Conservation (phyloP, 2,113 vertebrate genomes). For the Tetrao urogallus region DNA sequence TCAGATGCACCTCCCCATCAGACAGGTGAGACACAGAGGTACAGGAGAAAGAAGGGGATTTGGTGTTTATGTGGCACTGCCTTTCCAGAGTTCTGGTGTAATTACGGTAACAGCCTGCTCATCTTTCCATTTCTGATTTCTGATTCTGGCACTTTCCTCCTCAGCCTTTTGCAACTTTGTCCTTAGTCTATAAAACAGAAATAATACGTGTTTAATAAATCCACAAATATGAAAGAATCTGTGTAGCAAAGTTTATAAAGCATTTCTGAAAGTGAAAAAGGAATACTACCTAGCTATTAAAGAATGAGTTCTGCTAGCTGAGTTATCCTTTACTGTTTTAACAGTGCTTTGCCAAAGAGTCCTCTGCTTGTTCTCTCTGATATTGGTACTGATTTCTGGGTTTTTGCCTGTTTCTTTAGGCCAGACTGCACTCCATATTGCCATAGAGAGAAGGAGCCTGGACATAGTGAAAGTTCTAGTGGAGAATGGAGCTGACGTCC, state of each 20-base stretch:
- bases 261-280: not conserved
- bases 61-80: not conserved
- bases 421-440: conserved; percentile 93
- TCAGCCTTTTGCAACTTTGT: not conserved
- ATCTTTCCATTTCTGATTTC: not conserved
- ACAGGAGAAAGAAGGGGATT: not conserved
- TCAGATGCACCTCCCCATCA: not conserved
- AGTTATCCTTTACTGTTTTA: not conserved
- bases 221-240: not conserved
- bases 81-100: not conserved
- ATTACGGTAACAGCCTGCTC: not conserved
- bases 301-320: not conserved
- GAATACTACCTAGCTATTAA: rapidly evolving
- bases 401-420: conserved; percentile 74
- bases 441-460: conserved; percentile 90
- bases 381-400: not conserved
- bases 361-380: not conserved
- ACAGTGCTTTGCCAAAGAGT: rapidly evolving
- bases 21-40: not conserved
- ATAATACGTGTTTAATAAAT: not conserved
- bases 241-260: not conserved
- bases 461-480: conserved; percentile 85
- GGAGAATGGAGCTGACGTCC: conserved; percentile 88
- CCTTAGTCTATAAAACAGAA: not conserved
- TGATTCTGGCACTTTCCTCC: not conserved